Evolutionary conservation across 1,140 invertebrate species (phyloP).

Genomic region (Micrasema longulum): DNA sequence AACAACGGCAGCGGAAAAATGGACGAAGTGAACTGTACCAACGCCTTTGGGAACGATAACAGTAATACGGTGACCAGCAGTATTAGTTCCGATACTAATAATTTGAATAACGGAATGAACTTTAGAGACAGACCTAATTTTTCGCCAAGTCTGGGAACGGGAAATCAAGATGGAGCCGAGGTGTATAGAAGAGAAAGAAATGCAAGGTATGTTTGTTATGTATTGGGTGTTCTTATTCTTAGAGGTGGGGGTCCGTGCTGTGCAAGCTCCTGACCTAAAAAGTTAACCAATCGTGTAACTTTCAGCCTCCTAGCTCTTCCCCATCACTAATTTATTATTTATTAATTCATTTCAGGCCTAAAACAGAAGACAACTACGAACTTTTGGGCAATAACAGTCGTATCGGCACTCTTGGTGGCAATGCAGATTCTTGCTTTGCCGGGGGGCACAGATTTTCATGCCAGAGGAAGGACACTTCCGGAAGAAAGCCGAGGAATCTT

Average conservation of each 20-base stretch:
- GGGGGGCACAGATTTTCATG: constrained; percentile 50
- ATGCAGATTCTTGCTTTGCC: constrained; percentile 46
- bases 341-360: constrained; percentile 57
- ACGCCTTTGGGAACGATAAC: constrained; percentile 30
- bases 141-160: constrained; percentile 28
- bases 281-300: too few relatives aligned
- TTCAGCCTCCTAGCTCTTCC: too few relatives aligned
- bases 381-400: constrained; percentile 60
- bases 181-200: constrained; percentile 44
- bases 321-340: neutral
- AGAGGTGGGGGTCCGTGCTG: too few relatives aligned
- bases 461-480: constrained; percentile 56
- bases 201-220: constrained; percentile 33
- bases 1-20: constrained; percentile 25
- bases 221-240: too few relatives aligned
- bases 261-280: too few relatives aligned
- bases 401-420: constrained; percentile 58
- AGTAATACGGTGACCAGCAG: constrained; percentile 51
- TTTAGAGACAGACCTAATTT: constrained; percentile 44
- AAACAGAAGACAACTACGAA: constrained; percentile 64
- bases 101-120: constrained; percentile 36
- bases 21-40: constrained; percentile 21
- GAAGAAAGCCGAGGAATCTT: constrained; percentile 72
- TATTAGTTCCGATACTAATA: constrained; percentile 50
- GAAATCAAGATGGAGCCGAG: constrained; percentile 32